Base-by-base conservation (phyloP, 2,113 vertebrate species). In the Triplophysa siluroides region DNA sequence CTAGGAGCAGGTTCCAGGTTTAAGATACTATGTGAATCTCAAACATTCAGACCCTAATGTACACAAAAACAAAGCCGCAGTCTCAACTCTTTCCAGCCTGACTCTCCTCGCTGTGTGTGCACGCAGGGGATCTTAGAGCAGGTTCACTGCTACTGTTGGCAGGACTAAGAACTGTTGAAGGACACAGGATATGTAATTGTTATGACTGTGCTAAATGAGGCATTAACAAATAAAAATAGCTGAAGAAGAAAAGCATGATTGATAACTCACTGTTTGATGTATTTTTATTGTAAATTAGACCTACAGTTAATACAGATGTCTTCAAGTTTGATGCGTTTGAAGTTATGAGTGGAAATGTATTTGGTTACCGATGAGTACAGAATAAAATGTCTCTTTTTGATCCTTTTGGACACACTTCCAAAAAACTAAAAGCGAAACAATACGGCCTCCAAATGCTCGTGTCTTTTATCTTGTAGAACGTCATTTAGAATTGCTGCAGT, bases 41-140 rank as follows among this genome's bases (percentile, higher is more conserved):
- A 19, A 65, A 65, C 16, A 33, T 29, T 84, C 88, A 91, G 87
- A 83, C 70, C 62, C 68, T 91, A 89, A 91, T 91, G 85, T 83
- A 87, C 85, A 87, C 83, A 84, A 87, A 24, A 85, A 84, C 65
- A 80, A 91, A 88, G 85, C 87, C 90, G 89, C 50, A 88, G 83
- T 76, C 54, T 65, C 81, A 78, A 65, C 75, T 81, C 71, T 85
- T 72, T 71, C 83, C 86, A 69, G 81, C 78, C 80, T 71, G 56
- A 80, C 26, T 81, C 85, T 82, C 75, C 74, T 80, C 50, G 18
- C 21, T 68, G 26, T 6, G 7, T 1, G 29, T 72, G 60, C 60
- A 14, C 4, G 2, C n/a, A 21, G 62, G 60, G 29, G 69, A 21
- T 65, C 60, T 10, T 47, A 65, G 18, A 14, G 26, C 29, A 21